These are phyloP conservation scores for Slavum lentiscoides DNA, from an alignment of 2,888 invertebrate species.

Conservation along the genomic window DNA sequence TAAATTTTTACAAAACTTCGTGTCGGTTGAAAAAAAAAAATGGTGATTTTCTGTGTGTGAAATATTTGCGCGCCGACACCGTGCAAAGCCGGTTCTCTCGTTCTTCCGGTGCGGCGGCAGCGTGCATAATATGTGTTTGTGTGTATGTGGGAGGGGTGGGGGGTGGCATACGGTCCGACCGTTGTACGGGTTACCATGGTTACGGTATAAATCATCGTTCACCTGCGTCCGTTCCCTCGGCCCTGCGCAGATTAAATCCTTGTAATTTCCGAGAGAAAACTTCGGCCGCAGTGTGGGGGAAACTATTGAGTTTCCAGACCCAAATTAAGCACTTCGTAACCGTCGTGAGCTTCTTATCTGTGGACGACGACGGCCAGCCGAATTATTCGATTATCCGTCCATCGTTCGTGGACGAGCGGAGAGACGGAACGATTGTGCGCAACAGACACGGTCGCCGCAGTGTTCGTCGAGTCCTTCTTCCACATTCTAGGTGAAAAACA, in stretches of 20 bases:
- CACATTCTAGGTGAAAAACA: too few species aligned
- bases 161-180: conserved; percentile 1
- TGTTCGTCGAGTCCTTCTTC: too few species aligned
- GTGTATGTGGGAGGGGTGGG: too few species aligned
- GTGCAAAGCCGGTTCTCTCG: conserved; percentile 14
- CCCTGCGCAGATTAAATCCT: conserved; percentile 50
- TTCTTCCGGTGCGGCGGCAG: too few species aligned
- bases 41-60: too few species aligned
- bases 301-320: conserved; percentile 52
- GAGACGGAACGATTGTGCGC: not conserved
- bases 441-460: too few species aligned
- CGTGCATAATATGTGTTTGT: not conserved
- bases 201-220: conserved; percentile 50
- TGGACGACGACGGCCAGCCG: not conserved
- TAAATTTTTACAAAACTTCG: too few species aligned
- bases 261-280: conserved; percentile 53
- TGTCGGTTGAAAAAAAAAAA: too few species aligned
- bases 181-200: conserved; percentile 38
- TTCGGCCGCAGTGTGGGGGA: conserved; percentile 25
- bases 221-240: conserved; percentile 50
- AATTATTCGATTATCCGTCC: too few species aligned
- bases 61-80: not conserved
- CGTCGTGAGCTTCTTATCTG: conserved; percentile 51
- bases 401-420: too few species aligned
- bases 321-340: conserved; percentile 49